Evolutionary conservation across 2,113 vertebrate genomes (phyloP).

Genomic region (Tor tambroides): DNA sequence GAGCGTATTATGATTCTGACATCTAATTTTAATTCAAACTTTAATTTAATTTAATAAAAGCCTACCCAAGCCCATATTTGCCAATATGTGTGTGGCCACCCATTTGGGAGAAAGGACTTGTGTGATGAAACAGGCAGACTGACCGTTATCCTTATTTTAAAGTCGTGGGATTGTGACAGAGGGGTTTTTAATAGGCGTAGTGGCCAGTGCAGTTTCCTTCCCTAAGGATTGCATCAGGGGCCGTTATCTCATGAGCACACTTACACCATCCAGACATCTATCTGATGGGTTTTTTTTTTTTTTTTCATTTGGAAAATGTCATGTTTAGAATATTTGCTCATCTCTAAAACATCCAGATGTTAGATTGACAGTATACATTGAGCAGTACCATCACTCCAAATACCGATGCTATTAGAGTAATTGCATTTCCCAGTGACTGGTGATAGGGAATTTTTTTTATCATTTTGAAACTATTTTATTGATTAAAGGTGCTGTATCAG

Average conservation of each 20-base stretch:
- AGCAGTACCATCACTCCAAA: no score
- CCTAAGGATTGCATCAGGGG: conserved; percentile 76
- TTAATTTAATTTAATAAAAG: not conserved
- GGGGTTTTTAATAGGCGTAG: conserved; percentile 76
- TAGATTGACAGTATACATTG: not conserved
- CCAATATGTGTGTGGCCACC: not conserved
- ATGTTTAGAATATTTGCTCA: not conserved
- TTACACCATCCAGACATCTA: conserved; percentile 59
- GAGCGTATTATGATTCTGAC: not conserved
- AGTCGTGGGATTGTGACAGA: conserved; percentile 85
- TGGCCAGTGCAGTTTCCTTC: conserved; percentile 88
- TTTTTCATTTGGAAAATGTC: not conserved
- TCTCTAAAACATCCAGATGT: not conserved
- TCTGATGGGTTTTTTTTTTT: not conserved
- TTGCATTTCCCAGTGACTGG: no score
- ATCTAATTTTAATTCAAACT: not conserved
- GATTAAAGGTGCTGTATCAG: no score
- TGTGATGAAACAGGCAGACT: conserved; percentile 56
- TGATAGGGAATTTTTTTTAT: no score
- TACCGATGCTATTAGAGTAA: no score
- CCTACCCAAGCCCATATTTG: not conserved
- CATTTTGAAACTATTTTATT: no score
- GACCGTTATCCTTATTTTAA: conserved; percentile 73
- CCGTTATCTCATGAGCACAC: not conserved
- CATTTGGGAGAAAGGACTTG: conserved; percentile 32